Conservation (phyloP, 1,140 invertebrate genomes). For the Pantala flavescens region DNA sequence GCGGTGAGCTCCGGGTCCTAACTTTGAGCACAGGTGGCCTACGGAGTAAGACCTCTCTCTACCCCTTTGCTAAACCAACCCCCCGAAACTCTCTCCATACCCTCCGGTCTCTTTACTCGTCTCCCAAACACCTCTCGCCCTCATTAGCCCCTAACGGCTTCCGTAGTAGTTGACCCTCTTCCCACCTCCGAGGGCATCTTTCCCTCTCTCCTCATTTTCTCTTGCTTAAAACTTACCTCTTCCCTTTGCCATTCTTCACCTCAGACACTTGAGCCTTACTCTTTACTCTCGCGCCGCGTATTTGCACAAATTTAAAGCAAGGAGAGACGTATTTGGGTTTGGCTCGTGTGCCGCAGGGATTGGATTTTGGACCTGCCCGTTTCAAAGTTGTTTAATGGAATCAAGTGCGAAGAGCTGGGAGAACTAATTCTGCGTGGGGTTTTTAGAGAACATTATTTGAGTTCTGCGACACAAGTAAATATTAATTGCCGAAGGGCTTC, state of each 20-base stretch:
- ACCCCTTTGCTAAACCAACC: neutral
- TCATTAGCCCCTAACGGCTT: conserved; percentile 7
- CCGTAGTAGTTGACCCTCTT: neutral
- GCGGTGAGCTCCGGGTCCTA: conserved; percentile 1
- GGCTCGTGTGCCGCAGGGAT: too few species aligned
- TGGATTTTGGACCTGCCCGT: too few species aligned
- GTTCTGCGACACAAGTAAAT: too few species aligned
- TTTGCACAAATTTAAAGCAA: neutral
- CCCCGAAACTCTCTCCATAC: neutral
- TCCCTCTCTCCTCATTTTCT: neutral
- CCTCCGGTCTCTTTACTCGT: neutral
- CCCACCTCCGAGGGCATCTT: neutral
- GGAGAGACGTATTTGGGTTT: too few species aligned
- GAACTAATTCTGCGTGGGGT: too few species aligned
- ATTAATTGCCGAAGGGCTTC: too few species aligned
- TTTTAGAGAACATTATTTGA: too few species aligned
- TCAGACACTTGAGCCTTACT: neutral
- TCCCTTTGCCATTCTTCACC: neutral
- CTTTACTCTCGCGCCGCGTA: neutral
- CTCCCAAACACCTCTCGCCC: neutral
- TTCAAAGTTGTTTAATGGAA: too few species aligned
- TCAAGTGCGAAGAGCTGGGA: too few species aligned
- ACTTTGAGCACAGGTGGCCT: conserved; percentile 3
- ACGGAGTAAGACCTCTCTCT: neutral
- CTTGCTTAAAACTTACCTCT: neutral